Base-by-base conservation (phyloP, 1,140 invertebrate genomes). In the Bombus turneri region DNA sequence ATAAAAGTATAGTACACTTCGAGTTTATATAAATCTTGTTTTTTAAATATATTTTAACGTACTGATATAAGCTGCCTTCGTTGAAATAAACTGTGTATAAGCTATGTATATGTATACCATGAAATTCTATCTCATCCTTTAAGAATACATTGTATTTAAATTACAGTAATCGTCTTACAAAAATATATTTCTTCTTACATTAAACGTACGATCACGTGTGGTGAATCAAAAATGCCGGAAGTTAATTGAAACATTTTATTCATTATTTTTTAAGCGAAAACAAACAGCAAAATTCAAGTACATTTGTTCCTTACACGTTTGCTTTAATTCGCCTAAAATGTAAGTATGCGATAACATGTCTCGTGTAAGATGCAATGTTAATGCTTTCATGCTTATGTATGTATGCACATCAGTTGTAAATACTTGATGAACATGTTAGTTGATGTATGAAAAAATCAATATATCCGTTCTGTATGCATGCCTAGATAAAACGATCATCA, bases 191-290 rank as follows among this genome's bases (percentile, higher is more conserved):
- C n/a, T 31, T 5, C 34, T 18, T 13, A 8, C n/a, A 47, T 9
- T 37, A 10, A 41, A 9, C 43, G 0, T 47, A 53, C 22, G 18
- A 41, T 41, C n/a, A 53, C 47, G 47, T 53, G 39, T 47, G 68
- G 13, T 18, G 3, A 77, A 77, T 76, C 25, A 53, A 43, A 28
- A 31, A 69, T 68, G 22, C 53, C 8, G 22, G 0, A 37, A 83
- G 57, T 86, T 90, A 87, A 90, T 95, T 90, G 89, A 93, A 93
- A 93, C 88, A 74, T 93, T 95, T 95, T 95, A 95, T 95, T 95
- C 87, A 92, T 94, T 77, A 93, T 94, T 94, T 93, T 94, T 94
- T 95, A 95, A 95, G 94, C 95, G 94, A 95, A 94, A 94, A 95
- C 94, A 95, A 47, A 47, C 94, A 94, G 94, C 93, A 93, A 93